A percentile compares a stretch with the other conserved stretches of the same genome.
Conservation (phyloP, 2,797 vertebrate species). For the Sphaeramia orbicularis region DNA sequence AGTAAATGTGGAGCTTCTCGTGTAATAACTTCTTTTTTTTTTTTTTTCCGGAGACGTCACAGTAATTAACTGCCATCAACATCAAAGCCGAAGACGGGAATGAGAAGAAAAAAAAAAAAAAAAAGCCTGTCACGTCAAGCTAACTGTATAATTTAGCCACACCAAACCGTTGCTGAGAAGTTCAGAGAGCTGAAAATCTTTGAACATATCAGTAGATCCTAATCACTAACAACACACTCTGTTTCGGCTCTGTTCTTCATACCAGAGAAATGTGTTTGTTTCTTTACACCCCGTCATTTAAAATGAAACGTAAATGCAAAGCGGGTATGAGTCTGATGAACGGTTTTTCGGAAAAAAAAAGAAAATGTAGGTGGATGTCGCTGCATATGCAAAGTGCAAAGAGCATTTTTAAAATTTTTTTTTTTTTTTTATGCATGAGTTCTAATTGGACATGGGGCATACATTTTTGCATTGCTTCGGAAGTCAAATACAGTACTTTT, state of each 20-base stretch:
- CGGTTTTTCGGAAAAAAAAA: neutral
- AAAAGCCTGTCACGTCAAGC: conserved; percentile 58
- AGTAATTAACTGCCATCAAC: conserved; percentile 76
- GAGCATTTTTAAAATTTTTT: conserved; percentile 3
- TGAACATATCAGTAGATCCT: conserved; percentile 63
- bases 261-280: conserved; percentile 27
- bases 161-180: conserved; percentile 45
- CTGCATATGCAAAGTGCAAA: neutral
- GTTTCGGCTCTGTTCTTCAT: conserved; percentile 24
- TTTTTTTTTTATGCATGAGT: neutral
- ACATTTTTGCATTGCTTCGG: neutral
- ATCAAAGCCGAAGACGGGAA: conserved; percentile 64
- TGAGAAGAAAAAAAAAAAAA: neutral
- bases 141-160: conserved; percentile 51
- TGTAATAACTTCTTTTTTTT: conserved; percentile 45
- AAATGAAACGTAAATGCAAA: conserved; percentile 17
- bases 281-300: neutral
- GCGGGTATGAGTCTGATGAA: neutral
- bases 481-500: neutral
- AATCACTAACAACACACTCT: conserved; percentile 58
- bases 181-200: conserved; percentile 64
- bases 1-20: conserved; percentile 48
- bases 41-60: conserved; percentile 53
- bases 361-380: neutral
- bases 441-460: neutral